Evolutionary conservation across 2,888 invertebrate species (phyloP).

Genomic region (Monoplex corrugatus): DNA sequence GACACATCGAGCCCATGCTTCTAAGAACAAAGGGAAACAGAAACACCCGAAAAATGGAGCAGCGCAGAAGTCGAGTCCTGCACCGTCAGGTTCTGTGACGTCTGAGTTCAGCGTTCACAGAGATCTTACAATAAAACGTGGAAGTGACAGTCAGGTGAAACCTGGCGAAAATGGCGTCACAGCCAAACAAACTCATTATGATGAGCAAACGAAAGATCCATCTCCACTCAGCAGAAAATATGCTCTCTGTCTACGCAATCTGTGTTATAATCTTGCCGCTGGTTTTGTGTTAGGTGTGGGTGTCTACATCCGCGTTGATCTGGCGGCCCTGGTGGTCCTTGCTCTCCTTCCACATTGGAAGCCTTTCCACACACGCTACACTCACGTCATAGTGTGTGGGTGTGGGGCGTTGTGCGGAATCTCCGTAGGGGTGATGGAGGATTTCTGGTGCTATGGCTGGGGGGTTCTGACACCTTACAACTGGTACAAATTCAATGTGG

Average conservation of each 20-base stretch:
- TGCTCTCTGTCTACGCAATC: too few species aligned
- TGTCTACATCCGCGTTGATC: slow-evolving; percentile 68
- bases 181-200: background rate
- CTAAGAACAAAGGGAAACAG: background rate
- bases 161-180: background rate
- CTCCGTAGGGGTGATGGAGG: slow-evolving; percentile 66
- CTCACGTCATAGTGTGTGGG: background rate
- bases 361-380: slow-evolving; percentile 16
- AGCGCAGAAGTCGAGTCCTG: background rate
- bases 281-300: slow-evolving; percentile 47
- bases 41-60: background rate
- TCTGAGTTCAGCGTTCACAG: too few species aligned
- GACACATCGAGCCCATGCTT: background rate
- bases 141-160: too few species aligned
- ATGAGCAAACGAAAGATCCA: background rate
- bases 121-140: too few species aligned
- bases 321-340: slow-evolving; percentile 55
- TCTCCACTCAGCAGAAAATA: too few species aligned
- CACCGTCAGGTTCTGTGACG: too few species aligned
- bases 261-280: background rate
- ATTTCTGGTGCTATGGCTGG: slow-evolving; percentile 64
- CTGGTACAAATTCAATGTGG: slow-evolving; percentile 75
- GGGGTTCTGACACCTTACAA: slow-evolving; percentile 71
- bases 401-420: slow-evolving; percentile 62
- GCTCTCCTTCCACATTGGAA: slow-evolving; percentile 34